Percentiles rank a stretch among this genome's conserved stretches.
These are phyloP conservation scores for Drosophila koepferae DNA, from an alignment of 2,888 invertebrate genomes.

Conservation along the genomic window DNA sequence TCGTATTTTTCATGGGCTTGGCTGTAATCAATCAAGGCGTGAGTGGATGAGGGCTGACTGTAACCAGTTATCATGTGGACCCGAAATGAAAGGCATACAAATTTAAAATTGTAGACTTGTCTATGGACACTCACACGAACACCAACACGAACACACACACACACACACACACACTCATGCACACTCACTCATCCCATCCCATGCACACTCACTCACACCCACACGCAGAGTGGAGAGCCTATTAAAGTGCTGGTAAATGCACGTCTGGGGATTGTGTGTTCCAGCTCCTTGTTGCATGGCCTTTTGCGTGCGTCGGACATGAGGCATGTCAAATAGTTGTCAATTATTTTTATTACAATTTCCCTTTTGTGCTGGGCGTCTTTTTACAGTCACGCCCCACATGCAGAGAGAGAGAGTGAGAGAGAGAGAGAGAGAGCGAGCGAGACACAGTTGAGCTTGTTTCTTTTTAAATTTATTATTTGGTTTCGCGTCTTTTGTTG, in stretches of 20 bases:
- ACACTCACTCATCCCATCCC: no score
- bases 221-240: not conserved
- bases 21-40: slow-evolving; percentile 7
- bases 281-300: slow-evolving; percentile 45
- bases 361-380: slow-evolving; percentile 59
- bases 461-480: slow-evolving; percentile 69
- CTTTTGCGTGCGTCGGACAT: slow-evolving; percentile 73
- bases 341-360: slow-evolving; percentile 81
- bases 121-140: slow-evolving; percentile 5
- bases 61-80: slow-evolving; percentile 51
- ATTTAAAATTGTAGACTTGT: slow-evolving; percentile 46
- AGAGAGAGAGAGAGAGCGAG: not conserved
- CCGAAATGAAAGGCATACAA: slow-evolving; percentile 46
- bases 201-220: not conserved
- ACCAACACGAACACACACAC: not conserved
- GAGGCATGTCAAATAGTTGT: slow-evolving; percentile 81
- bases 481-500: slow-evolving; percentile 72
- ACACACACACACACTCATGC: not conserved
- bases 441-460: not conserved
- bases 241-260: slow-evolving; percentile 66
- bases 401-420: slow-evolving; percentile 6
- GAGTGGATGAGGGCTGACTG: not conserved
- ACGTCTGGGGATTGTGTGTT: slow-evolving; percentile 62
- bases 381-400: slow-evolving; percentile 50
- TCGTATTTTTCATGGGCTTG: not conserved